A percentile compares a stretch with the other conserved stretches of the same genome.
Evolutionary conservation across 2,797 vertebrate species (phyloP).

Genomic region (Antennarius maculatus): DNA sequence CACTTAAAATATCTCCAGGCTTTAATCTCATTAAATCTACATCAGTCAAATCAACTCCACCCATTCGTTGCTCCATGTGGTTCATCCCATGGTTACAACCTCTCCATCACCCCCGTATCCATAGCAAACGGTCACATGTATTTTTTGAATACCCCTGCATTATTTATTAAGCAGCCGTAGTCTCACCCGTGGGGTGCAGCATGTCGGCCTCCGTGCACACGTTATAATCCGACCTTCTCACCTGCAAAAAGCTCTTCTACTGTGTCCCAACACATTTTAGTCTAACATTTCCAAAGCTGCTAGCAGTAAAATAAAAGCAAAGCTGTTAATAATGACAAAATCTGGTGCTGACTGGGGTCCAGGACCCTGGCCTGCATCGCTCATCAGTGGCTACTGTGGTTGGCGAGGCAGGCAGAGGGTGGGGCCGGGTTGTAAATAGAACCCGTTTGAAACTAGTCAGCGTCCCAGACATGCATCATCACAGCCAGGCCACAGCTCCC

Average conservation of each 20-base stretch:
- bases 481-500: slow-evolving; percentile 35
- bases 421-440: slow-evolving; percentile 56
- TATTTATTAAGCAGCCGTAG: slow-evolving; percentile 15
- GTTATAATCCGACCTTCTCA: slow-evolving; percentile 19
- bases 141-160: slow-evolving; percentile 38
- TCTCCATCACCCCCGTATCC: not conserved
- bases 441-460: slow-evolving; percentile 61
- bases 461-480: slow-evolving; percentile 57
- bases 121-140: slow-evolving; percentile 19
- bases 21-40: slow-evolving; percentile 42
- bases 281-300: not conserved
- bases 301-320: slow-evolving; percentile 8
- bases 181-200: slow-evolving; percentile 22
- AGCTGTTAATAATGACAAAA: slow-evolving; percentile 33
- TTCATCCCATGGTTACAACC: slow-evolving; percentile 13
- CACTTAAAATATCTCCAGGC: slow-evolving; percentile 19
- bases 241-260: not conserved
- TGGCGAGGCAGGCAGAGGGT: slow-evolving; percentile 43
- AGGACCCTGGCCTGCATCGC: slow-evolving; percentile 30
- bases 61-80: not conserved
- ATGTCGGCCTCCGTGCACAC: slow-evolving; percentile 19
- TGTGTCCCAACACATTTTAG: slow-evolving; percentile 2
- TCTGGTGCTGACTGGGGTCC: slow-evolving; percentile 32
- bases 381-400: slow-evolving; percentile 33
- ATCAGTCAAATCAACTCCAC: slow-evolving; percentile 21